Percentiles rank a stretch among this genome's conserved stretches.
Evolutionary conservation across 2,888 invertebrate genomes (phyloP).

Genomic region (Thyatira batis): DNA sequence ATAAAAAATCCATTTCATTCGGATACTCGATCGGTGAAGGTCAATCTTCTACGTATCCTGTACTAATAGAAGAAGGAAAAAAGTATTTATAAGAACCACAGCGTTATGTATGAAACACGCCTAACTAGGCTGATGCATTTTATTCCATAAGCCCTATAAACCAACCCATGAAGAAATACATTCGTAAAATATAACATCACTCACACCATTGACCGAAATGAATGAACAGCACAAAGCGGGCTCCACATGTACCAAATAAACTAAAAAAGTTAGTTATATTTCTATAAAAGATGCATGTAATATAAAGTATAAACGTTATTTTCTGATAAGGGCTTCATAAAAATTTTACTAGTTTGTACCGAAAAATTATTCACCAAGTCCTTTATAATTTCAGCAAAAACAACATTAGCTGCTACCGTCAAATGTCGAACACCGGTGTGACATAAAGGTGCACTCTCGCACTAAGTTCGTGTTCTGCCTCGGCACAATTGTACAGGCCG

Average conservation of each 20-base stretch:
- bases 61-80: background rate
- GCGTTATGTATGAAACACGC: background rate
- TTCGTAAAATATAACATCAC: conserved; percentile 25
- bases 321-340: too few relatives aligned
- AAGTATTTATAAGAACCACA: background rate
- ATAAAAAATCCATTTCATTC: too few relatives aligned
- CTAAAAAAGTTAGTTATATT: too few relatives aligned
- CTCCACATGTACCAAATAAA: background rate
- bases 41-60: too few relatives aligned
- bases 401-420: too few relatives aligned
- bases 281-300: too few relatives aligned
- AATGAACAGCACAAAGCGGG: conserved; percentile 44
- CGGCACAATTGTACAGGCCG: background rate
- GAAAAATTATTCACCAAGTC: too few relatives aligned
- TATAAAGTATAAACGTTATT: too few relatives aligned
- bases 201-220: conserved; percentile 44
- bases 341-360: too few relatives aligned
- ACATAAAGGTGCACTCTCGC: background rate
- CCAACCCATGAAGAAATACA: conserved; percentile 12
- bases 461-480: background rate
- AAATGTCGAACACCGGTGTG: background rate
- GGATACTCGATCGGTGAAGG: too few relatives aligned
- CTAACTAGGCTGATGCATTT: background rate
- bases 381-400: too few relatives aligned
- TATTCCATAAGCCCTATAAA: conserved; percentile 18